phyloP scores from a whole-genome alignment of 2,113 vertebrate genomes.

The Bettongia penicillata region DNA sequence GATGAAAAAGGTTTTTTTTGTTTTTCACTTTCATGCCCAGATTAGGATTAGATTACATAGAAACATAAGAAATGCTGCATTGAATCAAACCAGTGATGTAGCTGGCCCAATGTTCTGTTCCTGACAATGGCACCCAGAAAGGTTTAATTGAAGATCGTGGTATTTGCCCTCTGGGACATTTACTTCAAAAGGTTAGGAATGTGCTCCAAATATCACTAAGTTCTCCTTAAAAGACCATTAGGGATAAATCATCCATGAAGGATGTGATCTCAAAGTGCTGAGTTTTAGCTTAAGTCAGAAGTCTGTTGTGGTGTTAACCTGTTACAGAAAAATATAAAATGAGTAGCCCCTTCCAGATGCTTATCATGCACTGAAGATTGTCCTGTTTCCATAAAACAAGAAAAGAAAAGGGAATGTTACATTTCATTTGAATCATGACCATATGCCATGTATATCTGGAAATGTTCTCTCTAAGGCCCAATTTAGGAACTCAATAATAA shows the following conservation, averaged over 20 bases:
- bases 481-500: background rate
- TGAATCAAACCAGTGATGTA: background rate
- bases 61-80: background rate
- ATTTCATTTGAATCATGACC: background rate
- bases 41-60: background rate
- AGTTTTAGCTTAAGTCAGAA: conserved; percentile 25
- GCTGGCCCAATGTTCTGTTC: background rate
- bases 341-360: background rate
- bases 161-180: background rate
- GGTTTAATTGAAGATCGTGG: background rate
- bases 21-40: background rate
- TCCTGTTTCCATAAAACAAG: background rate
- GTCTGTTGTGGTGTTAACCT: background rate
- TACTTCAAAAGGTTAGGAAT: background rate
- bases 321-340: background rate
- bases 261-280: background rate
- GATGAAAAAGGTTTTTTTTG: too few species aligned
- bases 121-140: background rate
- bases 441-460: background rate
- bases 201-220: background rate
- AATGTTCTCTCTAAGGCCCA: background rate
- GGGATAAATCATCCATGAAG: background rate
- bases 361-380: background rate
- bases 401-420: background rate
- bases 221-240: background rate